A percentile compares a stretch with the other conserved stretches of the same genome.
Evolutionary conservation across 2,113 vertebrate species (phyloP).

Genomic region (Tinamus guttatus): DNA sequence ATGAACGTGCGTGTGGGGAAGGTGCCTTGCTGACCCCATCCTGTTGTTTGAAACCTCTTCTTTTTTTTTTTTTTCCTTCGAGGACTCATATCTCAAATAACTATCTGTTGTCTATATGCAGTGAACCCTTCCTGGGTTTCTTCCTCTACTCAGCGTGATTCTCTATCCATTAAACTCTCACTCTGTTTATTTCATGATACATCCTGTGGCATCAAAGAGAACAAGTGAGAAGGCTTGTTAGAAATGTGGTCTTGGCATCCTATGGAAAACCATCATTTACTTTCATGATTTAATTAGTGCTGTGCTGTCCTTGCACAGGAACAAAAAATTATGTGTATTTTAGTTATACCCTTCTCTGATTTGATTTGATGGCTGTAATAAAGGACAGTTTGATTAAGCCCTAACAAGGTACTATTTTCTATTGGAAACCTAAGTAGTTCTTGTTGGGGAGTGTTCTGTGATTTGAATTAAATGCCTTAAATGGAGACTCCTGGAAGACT

Average conservation of each 20-base stretch:
- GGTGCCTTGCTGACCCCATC: neutral
- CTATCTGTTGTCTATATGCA: neutral
- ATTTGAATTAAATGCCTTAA: accelerated
- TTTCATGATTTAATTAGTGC: neutral
- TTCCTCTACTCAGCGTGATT: neutral
- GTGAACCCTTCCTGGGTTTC: neutral
- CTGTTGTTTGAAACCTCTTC: neutral
- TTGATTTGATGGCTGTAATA: neutral
- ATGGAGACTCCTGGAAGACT: neutral
- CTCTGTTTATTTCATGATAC: neutral
- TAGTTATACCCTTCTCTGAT: neutral
- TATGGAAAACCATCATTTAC: neutral
- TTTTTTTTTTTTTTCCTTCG: neutral
- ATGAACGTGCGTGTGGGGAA: accelerated
- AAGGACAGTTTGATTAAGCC: neutral
- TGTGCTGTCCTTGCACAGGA: neutral
- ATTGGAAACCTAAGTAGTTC: neutral
- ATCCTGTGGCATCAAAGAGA: neutral
- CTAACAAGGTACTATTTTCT: neutral
- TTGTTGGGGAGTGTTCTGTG: neutral
- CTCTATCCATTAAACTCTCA: neutral
- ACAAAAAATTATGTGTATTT: neutral
- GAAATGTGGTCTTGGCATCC: neutral
- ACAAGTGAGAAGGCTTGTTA: neutral
- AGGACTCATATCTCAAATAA: neutral